Conservation (phyloP, 2,113 vertebrate genomes). For the Onychostoma macrolepis region DNA sequence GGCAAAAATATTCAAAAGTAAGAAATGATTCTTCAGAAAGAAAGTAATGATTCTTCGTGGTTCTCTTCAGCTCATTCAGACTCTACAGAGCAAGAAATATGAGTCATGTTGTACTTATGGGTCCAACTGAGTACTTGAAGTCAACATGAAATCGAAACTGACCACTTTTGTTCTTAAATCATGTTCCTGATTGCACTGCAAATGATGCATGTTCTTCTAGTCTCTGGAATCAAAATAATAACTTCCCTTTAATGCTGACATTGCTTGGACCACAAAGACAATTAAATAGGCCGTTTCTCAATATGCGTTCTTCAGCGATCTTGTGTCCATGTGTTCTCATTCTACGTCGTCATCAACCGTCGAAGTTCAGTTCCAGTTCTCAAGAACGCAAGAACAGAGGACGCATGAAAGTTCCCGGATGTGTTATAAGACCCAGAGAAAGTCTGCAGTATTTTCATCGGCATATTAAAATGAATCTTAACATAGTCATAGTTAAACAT, state of each 20-base stretch:
- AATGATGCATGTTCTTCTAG: neutral
- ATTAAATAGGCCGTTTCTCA: too few species aligned
- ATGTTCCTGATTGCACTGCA: neutral
- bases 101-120: neutral
- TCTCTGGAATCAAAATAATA: neutral
- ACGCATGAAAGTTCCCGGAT: too few species aligned
- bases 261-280: neutral
- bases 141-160: neutral
- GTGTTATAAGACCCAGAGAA: too few species aligned
- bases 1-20: slow-evolving; percentile 2
- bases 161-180: neutral
- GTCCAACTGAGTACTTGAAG: neutral
- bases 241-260: neutral
- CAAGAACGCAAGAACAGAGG: too few species aligned
- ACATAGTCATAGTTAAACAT: too few species aligned
- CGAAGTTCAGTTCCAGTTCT: too few species aligned
- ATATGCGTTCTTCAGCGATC: too few species aligned
- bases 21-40: neutral
- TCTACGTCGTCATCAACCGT: too few species aligned
- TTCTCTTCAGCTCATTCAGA: slow-evolving; percentile 11
- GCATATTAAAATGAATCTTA: too few species aligned
- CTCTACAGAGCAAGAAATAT: neutral
- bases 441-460: too few species aligned
- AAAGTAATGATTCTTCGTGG: neutral
- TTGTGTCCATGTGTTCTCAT: too few species aligned